Percentiles rank a stretch among this genome's conserved stretches.
Conservation (phyloP, 2,888 invertebrate genomes). For the Thymelicus lineola region DNA sequence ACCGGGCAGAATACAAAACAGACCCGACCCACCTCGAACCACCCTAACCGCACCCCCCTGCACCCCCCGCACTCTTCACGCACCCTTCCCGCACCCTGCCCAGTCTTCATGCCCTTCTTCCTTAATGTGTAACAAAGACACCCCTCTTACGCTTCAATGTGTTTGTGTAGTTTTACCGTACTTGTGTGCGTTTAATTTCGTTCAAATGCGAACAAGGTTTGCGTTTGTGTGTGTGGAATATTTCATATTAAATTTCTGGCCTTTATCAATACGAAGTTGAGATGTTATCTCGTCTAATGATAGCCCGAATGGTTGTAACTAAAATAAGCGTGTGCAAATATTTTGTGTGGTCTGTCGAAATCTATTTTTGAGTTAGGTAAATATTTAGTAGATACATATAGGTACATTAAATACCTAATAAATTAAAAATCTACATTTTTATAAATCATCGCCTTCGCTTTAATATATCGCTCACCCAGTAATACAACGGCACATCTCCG, state of each 20-base stretch:
- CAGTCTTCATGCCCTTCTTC: conserved; percentile 80
- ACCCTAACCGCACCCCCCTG: conserved; percentile 51
- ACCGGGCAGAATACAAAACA: conserved; percentile 82
- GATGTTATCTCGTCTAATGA: conserved; percentile 36
- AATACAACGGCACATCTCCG: too few relatives aligned
- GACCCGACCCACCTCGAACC: conserved; percentile 47
- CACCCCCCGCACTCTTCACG: conserved; percentile 46
- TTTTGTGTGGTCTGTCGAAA: background rate
- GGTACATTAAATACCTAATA: too few relatives aligned
- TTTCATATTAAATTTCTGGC: conserved; percentile 83
- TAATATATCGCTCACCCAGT: too few relatives aligned
- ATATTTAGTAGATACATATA: background rate
- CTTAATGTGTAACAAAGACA: conserved; percentile 84
- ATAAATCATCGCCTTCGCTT: too few relatives aligned
- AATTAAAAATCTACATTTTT: too few relatives aligned
- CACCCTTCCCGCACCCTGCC: conserved; percentile 40
- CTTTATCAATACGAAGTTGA: conserved; percentile 63
- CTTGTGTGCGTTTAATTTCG: conserved; percentile 71
- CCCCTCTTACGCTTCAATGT: conserved; percentile 79
- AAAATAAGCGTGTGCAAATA: background rate
- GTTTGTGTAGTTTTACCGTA: conserved; percentile 63
- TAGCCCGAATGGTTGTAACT: conserved; percentile 25
- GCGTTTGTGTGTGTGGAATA: conserved; percentile 68
- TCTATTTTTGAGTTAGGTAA: background rate
- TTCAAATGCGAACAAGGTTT: conserved; percentile 41